These are phyloP conservation scores for Phaethornis superciliosus DNA, from an alignment of 2,113 vertebrate genomes.

Conservation along the genomic window DNA sequence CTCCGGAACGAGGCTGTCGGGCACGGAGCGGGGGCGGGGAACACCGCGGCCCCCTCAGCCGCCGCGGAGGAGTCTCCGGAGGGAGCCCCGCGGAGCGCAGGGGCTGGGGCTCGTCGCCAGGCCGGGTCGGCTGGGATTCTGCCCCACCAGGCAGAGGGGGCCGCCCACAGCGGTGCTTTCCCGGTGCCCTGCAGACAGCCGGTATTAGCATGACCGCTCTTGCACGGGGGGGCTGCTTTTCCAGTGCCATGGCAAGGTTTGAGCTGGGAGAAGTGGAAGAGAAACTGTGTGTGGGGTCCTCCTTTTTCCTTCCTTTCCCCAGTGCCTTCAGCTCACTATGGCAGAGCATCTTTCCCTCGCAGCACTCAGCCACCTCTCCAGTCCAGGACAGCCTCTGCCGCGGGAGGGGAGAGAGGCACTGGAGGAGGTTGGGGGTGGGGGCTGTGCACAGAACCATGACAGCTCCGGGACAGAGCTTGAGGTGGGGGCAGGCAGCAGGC, in stretches of 20 bases:
- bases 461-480: background rate
- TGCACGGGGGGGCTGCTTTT: background rate
- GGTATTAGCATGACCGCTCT: accelerated
- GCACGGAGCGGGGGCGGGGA: background rate
- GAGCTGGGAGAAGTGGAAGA: background rate
- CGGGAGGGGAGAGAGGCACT: too few relatives aligned
- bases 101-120: background rate
- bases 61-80: background rate
- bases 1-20: background rate
- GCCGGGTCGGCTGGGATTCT: background rate
- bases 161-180: background rate
- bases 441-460: background rate
- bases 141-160: background rate
- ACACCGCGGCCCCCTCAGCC: background rate
- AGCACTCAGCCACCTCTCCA: background rate
- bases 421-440: too few relatives aligned
- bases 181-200: background rate
- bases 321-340: background rate
- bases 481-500: background rate
- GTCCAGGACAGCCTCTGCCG: background rate
- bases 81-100: background rate
- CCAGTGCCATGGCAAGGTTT: background rate
- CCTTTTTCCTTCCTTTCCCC: background rate
- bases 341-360: background rate
- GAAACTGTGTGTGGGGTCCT: background rate